phyloP scores from a whole-genome alignment of 1,140 invertebrate species.

The Phthorimaea operculella region DNA sequence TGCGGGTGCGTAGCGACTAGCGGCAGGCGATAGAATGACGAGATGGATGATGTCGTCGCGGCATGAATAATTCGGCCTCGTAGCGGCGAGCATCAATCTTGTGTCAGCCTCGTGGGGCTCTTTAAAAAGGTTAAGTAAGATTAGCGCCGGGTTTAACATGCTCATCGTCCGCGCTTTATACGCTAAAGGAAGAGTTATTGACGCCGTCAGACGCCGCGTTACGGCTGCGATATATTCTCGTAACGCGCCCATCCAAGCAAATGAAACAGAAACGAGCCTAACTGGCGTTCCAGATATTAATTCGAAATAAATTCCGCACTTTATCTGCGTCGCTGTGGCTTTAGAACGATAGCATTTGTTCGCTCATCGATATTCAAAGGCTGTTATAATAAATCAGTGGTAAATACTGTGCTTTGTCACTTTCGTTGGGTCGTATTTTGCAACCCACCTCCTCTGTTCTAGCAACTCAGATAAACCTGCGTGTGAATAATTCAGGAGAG shows the following conservation, averaged over 20 bases:
- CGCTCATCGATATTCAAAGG: not conserved
- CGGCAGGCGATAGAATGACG: not conserved
- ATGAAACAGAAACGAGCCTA: not conserved
- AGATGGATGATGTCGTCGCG: conserved; percentile 8
- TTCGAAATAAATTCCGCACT: not conserved
- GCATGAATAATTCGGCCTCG: conserved; percentile 10
- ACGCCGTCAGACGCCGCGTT: not conserved
- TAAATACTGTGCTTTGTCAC: conserved; percentile 1
- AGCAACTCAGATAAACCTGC: not conserved
- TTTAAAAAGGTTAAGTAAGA: conserved; percentile 7
- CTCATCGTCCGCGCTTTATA: conserved; percentile 2
- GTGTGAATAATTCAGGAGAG: conserved; percentile 1
- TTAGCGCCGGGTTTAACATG: conserved; percentile 6
- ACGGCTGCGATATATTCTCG: not conserved
- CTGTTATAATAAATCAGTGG: not conserved
- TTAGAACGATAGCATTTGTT: not conserved
- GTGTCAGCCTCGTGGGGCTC: conserved; percentile 2
- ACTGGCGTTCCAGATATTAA: not conserved
- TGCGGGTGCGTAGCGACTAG: not conserved
- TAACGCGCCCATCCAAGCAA: too few species aligned
- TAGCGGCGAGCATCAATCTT: conserved; percentile 7
- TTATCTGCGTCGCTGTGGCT: not conserved
- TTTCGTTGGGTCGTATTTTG: not conserved
- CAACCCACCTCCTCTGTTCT: not conserved
- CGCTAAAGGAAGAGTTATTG: not conserved